Evolutionary conservation across 53 echinoderm and acorn worm genomes (phyloP).

Genomic region (Mesocentrotus franciscanus): DNA sequence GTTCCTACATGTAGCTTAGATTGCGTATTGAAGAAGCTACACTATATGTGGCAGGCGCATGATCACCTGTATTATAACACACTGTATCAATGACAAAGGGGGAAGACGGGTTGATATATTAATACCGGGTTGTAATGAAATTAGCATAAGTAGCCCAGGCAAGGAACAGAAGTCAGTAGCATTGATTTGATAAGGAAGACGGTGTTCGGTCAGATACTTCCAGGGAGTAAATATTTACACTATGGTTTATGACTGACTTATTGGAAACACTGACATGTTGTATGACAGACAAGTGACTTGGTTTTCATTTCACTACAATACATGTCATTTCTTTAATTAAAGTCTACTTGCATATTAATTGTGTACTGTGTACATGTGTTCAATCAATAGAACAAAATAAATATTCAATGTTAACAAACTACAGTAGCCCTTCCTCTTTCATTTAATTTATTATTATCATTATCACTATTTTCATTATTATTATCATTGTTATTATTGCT

Average conservation of each 20-base stretch:
- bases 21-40: background rate
- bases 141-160: slow-evolving; percentile 35
- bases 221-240: slow-evolving; percentile 12
- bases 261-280: background rate
- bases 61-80: background rate
- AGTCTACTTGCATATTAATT: background rate
- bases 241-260: slow-evolving; percentile 32
- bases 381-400: too few relatives aligned
- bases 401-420: too few relatives aligned
- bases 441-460: too few relatives aligned
- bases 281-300: background rate
- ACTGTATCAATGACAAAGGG: background rate
- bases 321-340: background rate
- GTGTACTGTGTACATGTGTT: too few relatives aligned
- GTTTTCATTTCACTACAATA: background rate
- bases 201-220: background rate
- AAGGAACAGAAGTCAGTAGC: background rate
- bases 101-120: background rate
- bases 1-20: background rate
- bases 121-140: slow-evolving; percentile 40
- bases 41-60: background rate
- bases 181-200: background rate
- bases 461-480: too few relatives aligned
- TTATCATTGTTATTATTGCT: too few relatives aligned
- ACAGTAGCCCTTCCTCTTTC: too few relatives aligned